Evolutionary conservation across 35 echinoderm and acorn worm species (phyloP).

Genomic region (Eucidaris tribuloides): DNA sequence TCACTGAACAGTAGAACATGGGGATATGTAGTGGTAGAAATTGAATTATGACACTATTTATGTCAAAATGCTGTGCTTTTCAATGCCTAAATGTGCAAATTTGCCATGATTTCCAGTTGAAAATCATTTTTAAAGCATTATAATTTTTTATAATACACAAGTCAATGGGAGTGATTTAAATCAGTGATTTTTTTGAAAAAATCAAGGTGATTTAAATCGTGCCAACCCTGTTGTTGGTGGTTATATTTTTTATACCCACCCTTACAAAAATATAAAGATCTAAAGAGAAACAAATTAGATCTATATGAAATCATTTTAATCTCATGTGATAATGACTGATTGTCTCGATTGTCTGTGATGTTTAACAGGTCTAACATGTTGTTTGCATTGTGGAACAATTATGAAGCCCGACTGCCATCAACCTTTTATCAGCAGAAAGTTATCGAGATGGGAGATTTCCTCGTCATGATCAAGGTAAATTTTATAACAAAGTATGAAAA

Average conservation of each 20-base stretch:
- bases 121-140: too few species aligned
- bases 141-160: too few species aligned
- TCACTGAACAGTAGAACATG: too few species aligned
- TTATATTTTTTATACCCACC: too few species aligned
- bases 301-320: neutral
- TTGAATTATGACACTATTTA: too few species aligned
- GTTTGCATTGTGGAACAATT: conserved; percentile 86
- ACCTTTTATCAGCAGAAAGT: conserved; percentile 81
- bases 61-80: too few species aligned
- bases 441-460: conserved; percentile 96
- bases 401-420: conserved; percentile 74
- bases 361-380: conserved; percentile 69
- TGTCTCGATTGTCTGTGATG: neutral
- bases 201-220: too few species aligned
- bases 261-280: neutral
- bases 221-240: neutral
- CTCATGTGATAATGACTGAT: neutral
- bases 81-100: too few species aligned
- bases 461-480: conserved; percentile 85
- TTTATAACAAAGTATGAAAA: neutral
- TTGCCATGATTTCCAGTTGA: too few species aligned
- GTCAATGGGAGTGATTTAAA: too few species aligned
- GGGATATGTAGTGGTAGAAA: too few species aligned
- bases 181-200: too few species aligned
- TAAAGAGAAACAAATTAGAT: neutral